Evolutionary conservation across 2,797 vertebrate genomes (phyloP), one percentile per base, ranked within the genome.

Genomic region (Luscinia megarhynchos): DNA sequence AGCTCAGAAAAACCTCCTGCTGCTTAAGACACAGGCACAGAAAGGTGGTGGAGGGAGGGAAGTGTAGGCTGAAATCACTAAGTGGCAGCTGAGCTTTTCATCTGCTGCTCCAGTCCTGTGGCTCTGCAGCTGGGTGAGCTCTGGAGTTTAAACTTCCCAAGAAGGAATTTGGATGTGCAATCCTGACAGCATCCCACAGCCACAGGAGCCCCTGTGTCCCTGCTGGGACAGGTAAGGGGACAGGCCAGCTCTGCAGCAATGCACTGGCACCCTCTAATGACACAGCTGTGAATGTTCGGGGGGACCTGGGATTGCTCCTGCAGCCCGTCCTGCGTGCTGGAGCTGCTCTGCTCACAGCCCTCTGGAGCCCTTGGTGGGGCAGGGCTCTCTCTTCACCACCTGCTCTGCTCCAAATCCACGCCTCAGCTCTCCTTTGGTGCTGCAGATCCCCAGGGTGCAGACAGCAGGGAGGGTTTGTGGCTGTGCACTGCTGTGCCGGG

Each of bases 241-340:
- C 58, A 26, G 36, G 7, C 29, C 32, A 4, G 58, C 4, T 26
- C 27, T 29, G 66, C 83, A 74, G 80, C 62, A 24, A 23, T 9
- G 88, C 94, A 8, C 81, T 84, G 89, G 86, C 90, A 87, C 94
- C 94, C 92, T 87, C 92, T 94, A 79, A 93, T 90, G 95, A 81
- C 92, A 57, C 46, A 36, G n/a, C 5, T 11, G 0, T 5, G 74
- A 23, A 66, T 23, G 10, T 26, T 36, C n/a, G 1, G 3, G 43
- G 15, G 0, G 11, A 10, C 8, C 43, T 9, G 48, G 4, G 13
- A n/a, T 13, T 0, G 0, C 53, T 86, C 5, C 61, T 4, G 3
- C n/a, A 9, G 46, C 29, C 57, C 5, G 4, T 51, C 7, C 30
- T 19, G 5, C 6, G 0, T 7, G 50, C 51, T 64, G 54, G 30